Evolutionary conservation across 2,113 vertebrate genomes (phyloP).

Genomic region (Caretta caretta): DNA sequence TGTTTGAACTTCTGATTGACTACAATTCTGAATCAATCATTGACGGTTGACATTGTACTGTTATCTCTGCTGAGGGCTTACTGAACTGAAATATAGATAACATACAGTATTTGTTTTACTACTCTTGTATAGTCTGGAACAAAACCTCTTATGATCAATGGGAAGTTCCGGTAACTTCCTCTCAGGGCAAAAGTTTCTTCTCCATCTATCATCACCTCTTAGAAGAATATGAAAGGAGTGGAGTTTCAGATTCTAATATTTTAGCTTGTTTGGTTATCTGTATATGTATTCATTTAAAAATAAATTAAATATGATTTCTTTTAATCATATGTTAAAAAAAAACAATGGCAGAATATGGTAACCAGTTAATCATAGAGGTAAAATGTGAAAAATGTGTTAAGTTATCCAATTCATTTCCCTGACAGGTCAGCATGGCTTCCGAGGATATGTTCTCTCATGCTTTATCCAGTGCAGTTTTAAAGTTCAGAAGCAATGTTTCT

Average conservation of each 20-base stretch:
- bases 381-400: not conserved
- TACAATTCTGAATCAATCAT: too few species aligned
- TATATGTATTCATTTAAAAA: not conserved
- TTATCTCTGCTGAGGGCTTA: too few species aligned
- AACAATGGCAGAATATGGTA: not conserved
- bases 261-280: not conserved
- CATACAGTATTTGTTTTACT: not conserved
- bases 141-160: not conserved
- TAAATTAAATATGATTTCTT: not conserved
- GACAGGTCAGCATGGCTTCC: not conserved
- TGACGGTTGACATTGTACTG: too few species aligned
- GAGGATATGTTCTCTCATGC: not conserved
- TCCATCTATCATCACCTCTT: not conserved
- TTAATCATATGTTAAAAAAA: not conserved
- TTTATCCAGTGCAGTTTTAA: not conserved
- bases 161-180: not conserved
- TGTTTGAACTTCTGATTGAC: not conserved
- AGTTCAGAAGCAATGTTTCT: not conserved
- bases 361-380: not conserved
- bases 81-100: not conserved
- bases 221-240: not conserved
- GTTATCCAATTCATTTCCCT: not conserved
- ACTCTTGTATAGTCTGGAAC: not conserved
- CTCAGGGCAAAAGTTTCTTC: not conserved
- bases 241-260: not conserved